Evolutionary conservation across 2,888 invertebrate species (phyloP).

Genomic region (Diloba caeruleocephala): DNA sequence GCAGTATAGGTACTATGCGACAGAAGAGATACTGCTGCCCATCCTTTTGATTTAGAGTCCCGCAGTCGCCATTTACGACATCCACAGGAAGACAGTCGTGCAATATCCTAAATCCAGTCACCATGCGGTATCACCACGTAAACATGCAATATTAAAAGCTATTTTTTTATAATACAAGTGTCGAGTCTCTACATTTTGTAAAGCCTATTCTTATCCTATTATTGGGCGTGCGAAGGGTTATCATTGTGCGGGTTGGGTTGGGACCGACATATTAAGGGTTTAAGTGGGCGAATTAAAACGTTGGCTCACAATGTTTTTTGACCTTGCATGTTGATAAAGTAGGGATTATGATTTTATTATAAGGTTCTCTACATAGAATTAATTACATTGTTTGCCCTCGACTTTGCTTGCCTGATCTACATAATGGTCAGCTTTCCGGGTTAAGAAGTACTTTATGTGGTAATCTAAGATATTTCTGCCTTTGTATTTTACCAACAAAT

Average conservation of each 20-base stretch:
- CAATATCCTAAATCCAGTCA: too few relatives aligned
- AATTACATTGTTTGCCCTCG: too few relatives aligned
- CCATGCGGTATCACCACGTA: too few relatives aligned
- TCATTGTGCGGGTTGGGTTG: conserved; percentile 3
- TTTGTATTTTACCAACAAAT: too few relatives aligned
- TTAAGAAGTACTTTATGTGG: too few relatives aligned
- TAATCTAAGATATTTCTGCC: too few relatives aligned
- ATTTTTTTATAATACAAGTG: conserved; percentile 7
- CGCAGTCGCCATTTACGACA: too few relatives aligned
- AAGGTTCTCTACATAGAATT: not conserved
- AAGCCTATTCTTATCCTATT: conserved; percentile 3
- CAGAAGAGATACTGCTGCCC: too few relatives aligned
- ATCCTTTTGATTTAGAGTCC: too few relatives aligned
- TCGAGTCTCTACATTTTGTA: conserved; percentile 2
- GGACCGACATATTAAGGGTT: not conserved
- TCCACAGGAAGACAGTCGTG: too few relatives aligned
- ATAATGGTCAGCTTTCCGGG: too few relatives aligned
- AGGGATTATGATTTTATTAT: not conserved
- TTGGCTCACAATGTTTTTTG: not conserved
- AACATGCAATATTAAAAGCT: not conserved
- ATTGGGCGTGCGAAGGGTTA: conserved; percentile 2
- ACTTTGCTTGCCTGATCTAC: not conserved
- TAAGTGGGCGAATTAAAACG: conserved; percentile 1
- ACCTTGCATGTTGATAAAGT: not conserved
- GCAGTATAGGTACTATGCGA: too few relatives aligned